phyloP scores from a whole-genome alignment of 2,888 invertebrate genomes.

The Argynnis bischoffii region DNA sequence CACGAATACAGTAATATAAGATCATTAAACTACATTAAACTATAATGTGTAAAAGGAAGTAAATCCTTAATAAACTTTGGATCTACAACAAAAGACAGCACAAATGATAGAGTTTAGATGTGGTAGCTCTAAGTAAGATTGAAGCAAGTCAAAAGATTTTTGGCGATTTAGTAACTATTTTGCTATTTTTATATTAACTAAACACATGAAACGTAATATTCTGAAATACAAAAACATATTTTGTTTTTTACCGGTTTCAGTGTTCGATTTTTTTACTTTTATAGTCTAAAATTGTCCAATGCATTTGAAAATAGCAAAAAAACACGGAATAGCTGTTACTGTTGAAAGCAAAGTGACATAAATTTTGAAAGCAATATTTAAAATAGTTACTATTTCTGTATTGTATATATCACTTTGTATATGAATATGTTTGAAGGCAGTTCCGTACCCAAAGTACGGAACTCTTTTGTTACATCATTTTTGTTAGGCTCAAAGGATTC shows the following conservation, averaged over 20 bases:
- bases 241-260: constrained; percentile 9
- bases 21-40: too few species aligned
- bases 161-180: too few species aligned
- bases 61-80: too few species aligned
- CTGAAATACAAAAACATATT: constrained; percentile 11
- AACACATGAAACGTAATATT: not conserved
- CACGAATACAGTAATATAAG: too few species aligned
- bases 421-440: constrained; percentile 16
- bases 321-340: constrained; percentile 28
- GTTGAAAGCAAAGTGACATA: constrained; percentile 33
- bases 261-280: constrained; percentile 13
- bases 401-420: not conserved
- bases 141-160: too few species aligned
- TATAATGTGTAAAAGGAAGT: too few species aligned
- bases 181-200: too few species aligned
- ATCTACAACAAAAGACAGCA: too few species aligned
- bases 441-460: constrained; percentile 11
- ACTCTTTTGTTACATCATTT: constrained; percentile 5
- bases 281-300: constrained; percentile 11
- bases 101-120: too few species aligned
- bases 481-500: constrained; percentile 5
- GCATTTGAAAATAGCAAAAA: constrained; percentile 18
- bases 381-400: constrained; percentile 20
- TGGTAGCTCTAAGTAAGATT: too few species aligned
- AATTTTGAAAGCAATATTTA: constrained; percentile 16